Evolutionary conservation across 2,888 invertebrate species (phyloP).

Genomic region (Synergus umbraculus): DNA sequence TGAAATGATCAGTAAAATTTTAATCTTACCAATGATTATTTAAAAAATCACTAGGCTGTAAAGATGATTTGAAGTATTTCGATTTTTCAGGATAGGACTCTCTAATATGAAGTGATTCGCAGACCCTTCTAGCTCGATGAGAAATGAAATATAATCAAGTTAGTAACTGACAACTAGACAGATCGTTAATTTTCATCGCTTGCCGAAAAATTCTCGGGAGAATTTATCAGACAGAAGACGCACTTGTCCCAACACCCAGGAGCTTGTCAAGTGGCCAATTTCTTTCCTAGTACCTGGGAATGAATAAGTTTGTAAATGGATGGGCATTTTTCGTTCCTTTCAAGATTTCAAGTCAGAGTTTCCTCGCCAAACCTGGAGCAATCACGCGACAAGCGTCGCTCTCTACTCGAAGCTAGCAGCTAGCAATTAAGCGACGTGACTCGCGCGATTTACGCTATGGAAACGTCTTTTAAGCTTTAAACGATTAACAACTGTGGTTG

Average conservation of each 20-base stretch:
- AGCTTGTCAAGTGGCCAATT: not conserved
- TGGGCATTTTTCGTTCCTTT: conserved; percentile 3
- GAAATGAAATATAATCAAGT: not conserved
- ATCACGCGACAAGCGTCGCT: conserved; percentile 26
- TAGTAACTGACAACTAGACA: conserved; percentile 4
- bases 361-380: conserved; percentile 31
- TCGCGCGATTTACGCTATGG: conserved; percentile 64
- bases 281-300: not conserved
- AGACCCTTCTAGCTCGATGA: not conserved
- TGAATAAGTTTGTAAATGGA: not conserved
- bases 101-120: not conserved
- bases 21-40: too few species aligned
- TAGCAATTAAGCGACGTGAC: conserved; percentile 75
- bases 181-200: conserved; percentile 7
- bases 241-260: not conserved
- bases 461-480: conserved; percentile 64
- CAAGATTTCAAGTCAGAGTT: conserved; percentile 22
- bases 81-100: not conserved
- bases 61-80: not conserved
- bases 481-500: conserved; percentile 65
- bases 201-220: conserved; percentile 1
- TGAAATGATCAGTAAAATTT: too few species aligned
- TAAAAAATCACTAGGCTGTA: too few species aligned
- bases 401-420: conserved; percentile 48
- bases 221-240: not conserved